Evolutionary conservation across 2,888 invertebrate genomes (phyloP), one percentile per base, ranked within the genome.

Genomic region (Sussaba pulchella): DNA sequence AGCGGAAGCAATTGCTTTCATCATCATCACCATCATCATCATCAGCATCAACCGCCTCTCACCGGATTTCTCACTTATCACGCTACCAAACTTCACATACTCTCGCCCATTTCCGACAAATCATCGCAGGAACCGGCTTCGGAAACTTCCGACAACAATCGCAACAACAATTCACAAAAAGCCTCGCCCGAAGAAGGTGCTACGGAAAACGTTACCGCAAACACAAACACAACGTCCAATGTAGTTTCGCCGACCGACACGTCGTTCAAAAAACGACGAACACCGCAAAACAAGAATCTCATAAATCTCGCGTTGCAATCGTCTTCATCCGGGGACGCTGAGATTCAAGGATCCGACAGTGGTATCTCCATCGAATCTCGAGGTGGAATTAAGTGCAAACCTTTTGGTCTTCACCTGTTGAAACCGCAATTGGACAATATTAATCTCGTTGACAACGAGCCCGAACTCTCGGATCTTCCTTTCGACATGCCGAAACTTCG

Each of bases 401-500:
- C 85, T 92, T 95, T 92, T 93, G 94, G 94, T 80, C 94, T 95
- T 85, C 93, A 93, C 76, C 87, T 93, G 81, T 89, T 93, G 43
- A 94, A 93, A 83, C 94, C 95, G 82, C 94, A 94, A 82, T 93
- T 94, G 81, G 94, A 94, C 69, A 91, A 91, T 54, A 88, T 90
- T 47, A 91, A 90, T 75, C 83, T 90, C 12, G 86, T 87, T 41
- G 91, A 92, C 52, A 91, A 91, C 47, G 93, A 94, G 41, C 95
- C 95, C 70, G 96, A 96, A 88, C 93, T 96, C 82, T 94, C 95
- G 31, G 97, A 97, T 93, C 94, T 97, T 85, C 97, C 97, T 1
- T 97, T 97, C 88, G 97, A 97, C 88, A 97, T 97, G 97, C 97
- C 97, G 63, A 98, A 98, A 91, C 92, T 97, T 84, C 93, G 97